A percentile compares a stretch with the other conserved stretches of the same genome.
These are phyloP conservation scores for Rhegmatorhina hoffmannsi DNA, from an alignment of 2,113 vertebrate genomes.

Conservation along the genomic window DNA sequence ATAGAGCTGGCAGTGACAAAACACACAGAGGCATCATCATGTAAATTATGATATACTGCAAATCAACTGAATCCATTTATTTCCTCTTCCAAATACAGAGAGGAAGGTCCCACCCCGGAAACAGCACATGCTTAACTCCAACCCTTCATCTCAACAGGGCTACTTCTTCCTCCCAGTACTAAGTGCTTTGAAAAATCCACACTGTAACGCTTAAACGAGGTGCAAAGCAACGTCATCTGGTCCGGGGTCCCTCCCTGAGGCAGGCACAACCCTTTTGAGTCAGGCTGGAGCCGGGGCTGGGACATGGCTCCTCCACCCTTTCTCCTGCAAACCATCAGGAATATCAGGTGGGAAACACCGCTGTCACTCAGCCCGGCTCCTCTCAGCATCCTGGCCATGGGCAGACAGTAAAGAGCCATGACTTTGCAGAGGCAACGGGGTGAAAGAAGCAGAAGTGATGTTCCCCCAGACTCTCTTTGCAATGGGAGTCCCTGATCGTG, in stretches of 20 bases:
- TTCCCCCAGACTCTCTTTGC: not conserved
- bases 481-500: not conserved
- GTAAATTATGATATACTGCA: not conserved
- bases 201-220: not conserved
- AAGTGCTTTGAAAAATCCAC: not conserved
- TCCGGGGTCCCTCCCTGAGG: not conserved
- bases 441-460: not conserved
- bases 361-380: accelerated
- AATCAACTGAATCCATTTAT: not conserved
- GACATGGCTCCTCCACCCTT: not conserved
- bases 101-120: not conserved
- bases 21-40: not conserved
- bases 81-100: not conserved
- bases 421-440: not conserved
- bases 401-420: accelerated
- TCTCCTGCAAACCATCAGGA: not conserved
- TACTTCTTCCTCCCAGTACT: not conserved
- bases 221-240: not conserved
- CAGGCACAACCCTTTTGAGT: not conserved
- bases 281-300: not conserved
- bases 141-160: not conserved
- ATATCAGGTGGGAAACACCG: not conserved
- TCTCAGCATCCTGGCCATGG: not conserved
- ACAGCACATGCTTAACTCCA: not conserved
- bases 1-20: not conserved